These are phyloP conservation scores for Agriopis leucophaearia DNA, from an alignment of 2,888 invertebrate species.

Conservation along the genomic window DNA sequence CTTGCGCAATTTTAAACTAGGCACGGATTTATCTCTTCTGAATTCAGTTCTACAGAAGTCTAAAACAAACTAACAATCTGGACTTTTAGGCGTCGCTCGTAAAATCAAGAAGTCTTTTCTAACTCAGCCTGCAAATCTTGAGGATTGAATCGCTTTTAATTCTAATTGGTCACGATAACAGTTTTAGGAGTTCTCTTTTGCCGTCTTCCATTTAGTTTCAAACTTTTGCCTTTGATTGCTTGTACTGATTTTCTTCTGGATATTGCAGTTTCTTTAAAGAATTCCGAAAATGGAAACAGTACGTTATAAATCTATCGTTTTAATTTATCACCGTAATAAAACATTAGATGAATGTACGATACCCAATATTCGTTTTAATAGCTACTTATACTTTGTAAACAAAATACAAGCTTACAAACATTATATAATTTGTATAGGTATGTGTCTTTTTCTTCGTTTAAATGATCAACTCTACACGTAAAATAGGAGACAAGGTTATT, in stretches of 20 bases:
- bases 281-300: slow-evolving; percentile 19
- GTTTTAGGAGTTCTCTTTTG: slow-evolving; percentile 43
- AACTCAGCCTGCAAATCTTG: slow-evolving; percentile 46
- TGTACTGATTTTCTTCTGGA: slow-evolving; percentile 24
- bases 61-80: slow-evolving; percentile 27
- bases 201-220: slow-evolving; percentile 45
- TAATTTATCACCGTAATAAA: not conserved
- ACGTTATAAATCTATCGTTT: slow-evolving; percentile 14
- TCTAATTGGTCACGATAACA: slow-evolving; percentile 48
- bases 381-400: no score
- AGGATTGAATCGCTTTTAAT: slow-evolving; percentile 44
- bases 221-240: slow-evolving; percentile 44
- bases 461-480: no score
- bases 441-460: no score
- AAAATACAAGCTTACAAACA: no score
- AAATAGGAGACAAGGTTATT: no score
- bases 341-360: slow-evolving; percentile 5
- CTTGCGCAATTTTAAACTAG: slow-evolving; percentile 9
- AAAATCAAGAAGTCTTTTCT: slow-evolving; percentile 44
- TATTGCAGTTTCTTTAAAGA: slow-evolving; percentile 17
- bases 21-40: slow-evolving; percentile 23
- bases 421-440: no score
- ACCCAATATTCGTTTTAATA: no score
- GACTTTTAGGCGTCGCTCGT: slow-evolving; percentile 24
- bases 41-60: slow-evolving; percentile 15